Percentiles rank a stretch among this genome's conserved stretches.
Conservation (phyloP, 2,888 invertebrate genomes). For the Pristionchus japonicus region DNA sequence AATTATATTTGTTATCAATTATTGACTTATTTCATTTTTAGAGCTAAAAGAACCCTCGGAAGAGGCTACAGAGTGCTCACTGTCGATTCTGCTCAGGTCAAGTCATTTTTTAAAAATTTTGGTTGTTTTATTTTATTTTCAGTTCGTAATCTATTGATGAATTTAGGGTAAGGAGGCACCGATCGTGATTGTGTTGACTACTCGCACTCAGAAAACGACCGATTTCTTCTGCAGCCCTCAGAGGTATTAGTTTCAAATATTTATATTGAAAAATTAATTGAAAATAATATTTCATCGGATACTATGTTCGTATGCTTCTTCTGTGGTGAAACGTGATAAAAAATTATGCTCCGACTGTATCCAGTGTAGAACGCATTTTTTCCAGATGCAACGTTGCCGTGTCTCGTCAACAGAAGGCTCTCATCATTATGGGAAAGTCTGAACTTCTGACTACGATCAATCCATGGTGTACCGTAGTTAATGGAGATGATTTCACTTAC, state of each 20-base stretch:
- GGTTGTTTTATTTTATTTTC: too few species aligned
- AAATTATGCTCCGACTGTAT: too few species aligned
- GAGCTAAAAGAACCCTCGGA: background rate
- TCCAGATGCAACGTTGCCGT: background rate
- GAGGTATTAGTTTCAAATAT: background rate
- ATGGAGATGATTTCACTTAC: background rate
- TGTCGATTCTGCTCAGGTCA: background rate
- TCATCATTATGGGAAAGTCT: background rate
- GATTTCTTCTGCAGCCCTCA: background rate
- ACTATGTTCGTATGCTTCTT: too few species aligned
- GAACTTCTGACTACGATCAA: background rate
- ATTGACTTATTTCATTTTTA: too few species aligned
- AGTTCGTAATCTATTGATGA: background rate
- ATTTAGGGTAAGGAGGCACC: background rate
- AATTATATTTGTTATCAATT: too few species aligned
- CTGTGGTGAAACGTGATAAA: too few species aligned
- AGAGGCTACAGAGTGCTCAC: background rate
- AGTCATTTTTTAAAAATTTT: background rate
- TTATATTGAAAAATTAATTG: background rate
- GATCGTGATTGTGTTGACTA: background rate
- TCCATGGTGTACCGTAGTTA: background rate
- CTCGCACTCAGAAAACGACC: background rate
- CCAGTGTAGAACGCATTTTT: too few species aligned
- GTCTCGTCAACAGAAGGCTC: background rate
- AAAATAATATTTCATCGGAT: too few species aligned